Conservation (phyloP, 2,113 vertebrate species). For the Argyrosomus japonicus region DNA sequence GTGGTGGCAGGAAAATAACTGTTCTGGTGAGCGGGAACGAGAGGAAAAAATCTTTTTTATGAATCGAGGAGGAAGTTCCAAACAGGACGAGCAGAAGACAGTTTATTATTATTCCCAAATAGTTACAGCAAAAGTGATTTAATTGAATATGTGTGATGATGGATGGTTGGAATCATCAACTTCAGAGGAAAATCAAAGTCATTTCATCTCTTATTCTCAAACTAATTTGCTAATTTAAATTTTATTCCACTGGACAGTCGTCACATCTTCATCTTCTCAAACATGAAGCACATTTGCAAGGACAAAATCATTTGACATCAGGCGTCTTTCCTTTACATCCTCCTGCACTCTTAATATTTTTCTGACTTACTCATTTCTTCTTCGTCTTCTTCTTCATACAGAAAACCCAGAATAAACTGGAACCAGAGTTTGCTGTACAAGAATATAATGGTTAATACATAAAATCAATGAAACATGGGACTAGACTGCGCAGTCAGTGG, state of each 20-base stretch:
- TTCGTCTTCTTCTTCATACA: no score
- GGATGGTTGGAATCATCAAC: background rate
- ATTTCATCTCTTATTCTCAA: background rate
- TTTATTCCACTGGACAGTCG: background rate
- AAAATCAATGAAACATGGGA: no score
- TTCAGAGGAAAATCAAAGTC: background rate
- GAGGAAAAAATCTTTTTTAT: conserved; percentile 12
- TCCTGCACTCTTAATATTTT: no score
- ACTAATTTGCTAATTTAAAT: background rate
- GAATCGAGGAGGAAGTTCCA: conserved; percentile 16
- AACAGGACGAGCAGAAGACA: background rate
- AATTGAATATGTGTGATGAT: background rate
- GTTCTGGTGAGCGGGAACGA: conserved; percentile 14
- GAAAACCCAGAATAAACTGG: no score
- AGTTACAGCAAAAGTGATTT: background rate
- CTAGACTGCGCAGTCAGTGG: no score
- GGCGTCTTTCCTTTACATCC: no score
- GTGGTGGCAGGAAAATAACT: conserved; percentile 12
- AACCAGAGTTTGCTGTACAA: no score
- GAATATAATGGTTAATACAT: no score
- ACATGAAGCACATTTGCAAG: background rate
- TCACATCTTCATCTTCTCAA: background rate
- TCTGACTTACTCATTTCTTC: no score
- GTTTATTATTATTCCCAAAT: background rate
- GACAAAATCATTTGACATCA: background rate